phyloP scores from a whole-genome alignment of 2,797 vertebrate species.

The Corythornis leucogaster region DNA sequence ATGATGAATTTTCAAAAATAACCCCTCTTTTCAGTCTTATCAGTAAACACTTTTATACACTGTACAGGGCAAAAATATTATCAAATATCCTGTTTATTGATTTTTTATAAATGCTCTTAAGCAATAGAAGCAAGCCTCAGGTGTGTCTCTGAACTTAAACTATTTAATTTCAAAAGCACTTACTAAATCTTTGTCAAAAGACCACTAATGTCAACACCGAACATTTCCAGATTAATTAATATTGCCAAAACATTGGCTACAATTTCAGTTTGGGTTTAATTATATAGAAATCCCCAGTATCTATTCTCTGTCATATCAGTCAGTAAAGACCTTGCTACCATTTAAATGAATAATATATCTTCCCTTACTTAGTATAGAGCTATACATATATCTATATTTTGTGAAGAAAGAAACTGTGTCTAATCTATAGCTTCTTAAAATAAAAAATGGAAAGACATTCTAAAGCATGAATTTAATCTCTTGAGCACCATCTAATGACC shows the following conservation, averaged over 20 bases:
- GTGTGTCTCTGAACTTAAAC: background rate
- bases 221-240: background rate
- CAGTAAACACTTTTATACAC: background rate
- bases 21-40: background rate
- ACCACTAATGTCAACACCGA: background rate
- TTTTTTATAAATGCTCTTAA: background rate
- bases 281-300: background rate
- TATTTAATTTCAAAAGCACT: background rate
- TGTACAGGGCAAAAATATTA: background rate
- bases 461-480: slow-evolving; percentile 24
- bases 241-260: background rate
- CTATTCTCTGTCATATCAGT: background rate
- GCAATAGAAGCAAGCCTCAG: background rate
- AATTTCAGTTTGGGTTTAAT: background rate
- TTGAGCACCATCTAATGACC: slow-evolving; percentile 67
- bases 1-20: background rate
- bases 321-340: background rate
- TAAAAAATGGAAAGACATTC: background rate
- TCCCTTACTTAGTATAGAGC: background rate
- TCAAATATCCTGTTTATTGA: background rate
- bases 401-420: background rate
- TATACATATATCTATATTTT: background rate
- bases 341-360: background rate
- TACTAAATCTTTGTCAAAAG: background rate
- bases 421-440: background rate